Conservation (phyloP, 2,797 vertebrate species). For the Hydrophis major region DNA sequence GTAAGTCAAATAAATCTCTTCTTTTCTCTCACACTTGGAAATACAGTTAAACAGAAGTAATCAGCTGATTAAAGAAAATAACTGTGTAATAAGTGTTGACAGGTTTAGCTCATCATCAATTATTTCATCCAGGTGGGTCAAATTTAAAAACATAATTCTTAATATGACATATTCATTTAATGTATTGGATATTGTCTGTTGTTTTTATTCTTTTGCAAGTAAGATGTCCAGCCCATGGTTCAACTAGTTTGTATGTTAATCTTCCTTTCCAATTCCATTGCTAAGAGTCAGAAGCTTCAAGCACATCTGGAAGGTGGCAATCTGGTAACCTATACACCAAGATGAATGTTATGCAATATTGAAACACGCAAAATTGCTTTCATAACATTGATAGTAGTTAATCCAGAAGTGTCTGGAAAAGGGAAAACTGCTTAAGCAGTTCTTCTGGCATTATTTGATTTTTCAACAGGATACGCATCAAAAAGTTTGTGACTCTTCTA, state of each 20-base stretch:
- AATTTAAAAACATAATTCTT: conserved; percentile 41
- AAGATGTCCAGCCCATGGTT: neutral
- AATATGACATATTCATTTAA: conserved; percentile 52
- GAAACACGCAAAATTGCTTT: neutral
- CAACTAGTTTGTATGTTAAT: neutral
- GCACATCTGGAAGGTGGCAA: neutral
- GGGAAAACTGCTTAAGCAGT: neutral
- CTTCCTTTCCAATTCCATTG: neutral
- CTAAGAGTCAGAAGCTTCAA: neutral
- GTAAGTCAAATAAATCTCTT: conserved; percentile 70
- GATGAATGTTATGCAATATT: neutral
- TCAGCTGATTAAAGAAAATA: conserved; percentile 47
- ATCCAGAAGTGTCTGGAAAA: neutral
- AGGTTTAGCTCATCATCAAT: conserved; percentile 56
- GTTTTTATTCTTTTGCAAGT: conserved; percentile 45
- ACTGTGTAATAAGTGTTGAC: conserved; percentile 53
- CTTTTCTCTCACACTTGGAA: conserved; percentile 44
- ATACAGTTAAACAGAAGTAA: conserved; percentile 44
- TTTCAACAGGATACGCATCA: neutral
- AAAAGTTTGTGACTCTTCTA: neutral
- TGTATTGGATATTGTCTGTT: conserved; percentile 48
- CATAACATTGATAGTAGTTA: neutral
- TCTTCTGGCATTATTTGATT: neutral
- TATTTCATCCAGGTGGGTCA: conserved; percentile 47
- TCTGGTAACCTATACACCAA: too few species aligned